Conservation (phyloP, 2,797 vertebrate species). For the Heterohyrax brucei region DNA sequence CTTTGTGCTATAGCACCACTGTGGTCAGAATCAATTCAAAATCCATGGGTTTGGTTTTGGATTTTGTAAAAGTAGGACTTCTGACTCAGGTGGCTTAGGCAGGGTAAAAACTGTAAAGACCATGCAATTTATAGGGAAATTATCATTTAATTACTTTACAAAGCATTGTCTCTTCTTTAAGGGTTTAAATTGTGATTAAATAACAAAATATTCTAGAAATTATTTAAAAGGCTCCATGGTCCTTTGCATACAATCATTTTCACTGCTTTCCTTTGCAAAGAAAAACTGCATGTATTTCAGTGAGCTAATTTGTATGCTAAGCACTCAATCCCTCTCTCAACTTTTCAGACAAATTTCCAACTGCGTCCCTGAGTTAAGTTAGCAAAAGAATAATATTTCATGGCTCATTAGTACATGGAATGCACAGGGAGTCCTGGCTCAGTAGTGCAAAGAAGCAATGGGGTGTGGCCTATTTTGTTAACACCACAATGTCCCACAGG, state of each 20-base stretch:
- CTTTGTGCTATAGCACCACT: not conserved
- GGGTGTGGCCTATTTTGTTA: conserved; percentile 42
- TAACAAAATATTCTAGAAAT: conserved; percentile 15
- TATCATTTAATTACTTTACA: conserved; percentile 25
- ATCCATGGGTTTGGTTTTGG: not conserved
- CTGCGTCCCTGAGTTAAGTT: conserved; percentile 69
- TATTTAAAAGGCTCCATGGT: not conserved
- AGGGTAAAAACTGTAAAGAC: not conserved
- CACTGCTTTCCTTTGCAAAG: not conserved
- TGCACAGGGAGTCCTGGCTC: not conserved
- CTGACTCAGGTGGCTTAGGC: not conserved
- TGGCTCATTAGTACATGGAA: conserved; percentile 70
- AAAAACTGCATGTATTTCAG: conserved; percentile 47
- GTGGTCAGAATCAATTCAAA: not conserved
- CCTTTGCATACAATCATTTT: conserved; percentile 26
- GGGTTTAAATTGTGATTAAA: conserved; percentile 20
- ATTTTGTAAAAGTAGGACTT: not conserved
- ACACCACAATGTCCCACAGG: not conserved
- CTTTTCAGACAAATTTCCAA: conserved; percentile 67
- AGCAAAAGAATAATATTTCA: conserved; percentile 80
- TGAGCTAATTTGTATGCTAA: conserved; percentile 65
- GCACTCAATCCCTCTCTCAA: not conserved
- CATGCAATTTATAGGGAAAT: not conserved
- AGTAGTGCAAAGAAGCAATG: conserved; percentile 42
- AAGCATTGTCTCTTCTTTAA: not conserved